Evolutionary conservation across 2,888 invertebrate species (phyloP), one percentile per base, ranked within the genome.

Genomic region (Diaprepes abbreviatus): DNA sequence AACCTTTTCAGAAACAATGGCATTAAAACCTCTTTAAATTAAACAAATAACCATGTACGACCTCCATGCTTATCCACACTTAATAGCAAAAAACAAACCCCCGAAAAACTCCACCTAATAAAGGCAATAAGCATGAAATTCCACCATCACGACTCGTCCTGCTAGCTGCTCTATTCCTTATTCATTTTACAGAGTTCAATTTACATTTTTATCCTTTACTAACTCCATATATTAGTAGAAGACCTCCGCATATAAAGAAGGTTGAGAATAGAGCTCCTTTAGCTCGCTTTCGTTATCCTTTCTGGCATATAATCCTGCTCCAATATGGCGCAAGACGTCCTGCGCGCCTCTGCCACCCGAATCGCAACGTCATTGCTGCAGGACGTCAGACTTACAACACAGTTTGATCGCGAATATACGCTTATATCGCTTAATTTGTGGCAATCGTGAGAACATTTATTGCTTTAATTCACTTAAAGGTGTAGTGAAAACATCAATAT

Each of bases 341-440:
- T 78, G 80, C 79, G 79, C 79, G 52, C 17, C 73, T 33, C 52
- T 19, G 31, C 36, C n/a, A 69, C 65, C 57, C 70, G 68, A 75
- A 75, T 75, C 79, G 79, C 79, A 78, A 77, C 81, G 79, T 75
- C 78, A 81, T 79, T 79, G 78, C 80, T 78, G 79, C 79, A 79
- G 74, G 67, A 77, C 75, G 75, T 74, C 75, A 74, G 77, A 76
- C 73, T 71, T 73, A 70, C 69, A 69, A 76, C 77, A 79, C 77
- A 77, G 73, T 76, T 75, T 74, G 77, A 73, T 72, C 78, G 78
- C 76, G 76, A 65, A 62, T 74, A 72, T 67, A 71, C 74, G 65
- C 57, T 59, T 62, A 33, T 31, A 54, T 66, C 24, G 57, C 48
- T 57, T 60, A 55, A 19, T 66, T 66, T 55, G 62, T 65, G 64